These are phyloP conservation scores for Brachionus calyciflorus DNA, from an alignment of 1,140 invertebrate species.

Conservation along the genomic window DNA sequence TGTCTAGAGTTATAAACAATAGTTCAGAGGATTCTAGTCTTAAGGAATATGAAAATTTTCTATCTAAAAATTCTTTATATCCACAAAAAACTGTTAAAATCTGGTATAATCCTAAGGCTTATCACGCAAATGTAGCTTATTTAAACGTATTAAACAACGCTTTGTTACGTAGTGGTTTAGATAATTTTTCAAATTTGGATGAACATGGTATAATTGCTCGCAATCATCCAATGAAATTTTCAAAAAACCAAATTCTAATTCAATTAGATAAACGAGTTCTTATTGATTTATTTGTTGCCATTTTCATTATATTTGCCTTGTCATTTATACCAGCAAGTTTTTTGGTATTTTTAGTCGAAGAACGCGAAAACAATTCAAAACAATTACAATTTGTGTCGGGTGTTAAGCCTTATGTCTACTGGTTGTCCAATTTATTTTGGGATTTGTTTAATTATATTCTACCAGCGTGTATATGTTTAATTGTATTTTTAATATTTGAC, in stretches of 20 bases:
- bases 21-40: neutral
- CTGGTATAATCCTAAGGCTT: slow-evolving; percentile 84
- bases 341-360: slow-evolving; percentile 53
- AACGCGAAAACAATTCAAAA: slow-evolving; percentile 53
- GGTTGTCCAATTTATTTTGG: slow-evolving; percentile 56
- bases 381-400: slow-evolving; percentile 56
- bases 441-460: slow-evolving; percentile 48
- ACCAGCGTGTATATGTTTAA: neutral
- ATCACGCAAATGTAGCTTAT: slow-evolving; percentile 71
- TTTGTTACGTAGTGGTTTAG: slow-evolving; percentile 61
- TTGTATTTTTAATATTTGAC: slow-evolving; percentile 59
- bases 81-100: slow-evolving; percentile 53
- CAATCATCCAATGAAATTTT: slow-evolving; percentile 69
- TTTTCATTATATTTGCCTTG: slow-evolving; percentile 61
- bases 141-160: slow-evolving; percentile 72
- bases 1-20: neutral
- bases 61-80: neutral
- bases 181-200: slow-evolving; percentile 53
- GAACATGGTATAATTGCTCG: slow-evolving; percentile 63
- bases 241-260: slow-evolving; percentile 58
- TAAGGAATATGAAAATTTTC: neutral
- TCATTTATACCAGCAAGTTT: slow-evolving; percentile 56
- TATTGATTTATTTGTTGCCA: slow-evolving; percentile 62
- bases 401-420: slow-evolving; percentile 54
- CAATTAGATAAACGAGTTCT: slow-evolving; percentile 54